Base-by-base conservation (phyloP, 1,140 invertebrate genomes). In the Musca domestica region DNA sequence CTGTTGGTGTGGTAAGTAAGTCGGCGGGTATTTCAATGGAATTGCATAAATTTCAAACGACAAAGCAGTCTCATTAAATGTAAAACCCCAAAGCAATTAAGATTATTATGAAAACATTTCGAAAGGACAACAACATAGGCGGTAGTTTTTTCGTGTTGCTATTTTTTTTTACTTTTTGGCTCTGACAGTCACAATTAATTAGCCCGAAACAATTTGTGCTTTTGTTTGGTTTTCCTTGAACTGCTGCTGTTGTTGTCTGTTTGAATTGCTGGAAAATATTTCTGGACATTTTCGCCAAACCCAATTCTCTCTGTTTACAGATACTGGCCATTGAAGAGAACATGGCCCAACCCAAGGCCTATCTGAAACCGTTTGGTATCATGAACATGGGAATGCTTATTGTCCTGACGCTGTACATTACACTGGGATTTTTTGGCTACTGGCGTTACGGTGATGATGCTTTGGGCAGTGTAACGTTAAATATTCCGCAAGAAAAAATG, bases 301-400 rank as follows among this genome's bases (percentile, higher is more conserved):
- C 34, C 34, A 10, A 5, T 10, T 23, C 15, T 46, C 5, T 7
- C 23, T 58, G 70, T 64, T 76, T 81, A 12, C 70, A 92, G 92
- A 90, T 95, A 20, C 86, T 95, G 34, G 92, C 93, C 0, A 75
- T 95, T 54, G 92, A 95, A 78, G 93, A 94, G 75, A 92, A 93
- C 71, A 95, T 95, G 93, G 88, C 88, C 76, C 89, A 87, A 1
- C 92, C 92, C 0, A 86, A 89, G 70, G 85, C 86, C 52, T 95
- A 94, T 76, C 85, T 87, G 3, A 87, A 86, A 2, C 86, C 86
- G 3, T 89, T 82, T 64, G 93, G 93, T 1, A 91, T 95, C 0
- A 81, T 95, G 17, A 95, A 94, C 74, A 80, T 87, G 3, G 90
- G 90, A 19, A 94, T 95, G 93, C 74, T 82, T 3, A 84, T 91